Percentiles rank a stretch among this genome's conserved stretches.
phyloP scores from a whole-genome alignment of 1,140 invertebrate species.

The Adelges cooleyi region DNA sequence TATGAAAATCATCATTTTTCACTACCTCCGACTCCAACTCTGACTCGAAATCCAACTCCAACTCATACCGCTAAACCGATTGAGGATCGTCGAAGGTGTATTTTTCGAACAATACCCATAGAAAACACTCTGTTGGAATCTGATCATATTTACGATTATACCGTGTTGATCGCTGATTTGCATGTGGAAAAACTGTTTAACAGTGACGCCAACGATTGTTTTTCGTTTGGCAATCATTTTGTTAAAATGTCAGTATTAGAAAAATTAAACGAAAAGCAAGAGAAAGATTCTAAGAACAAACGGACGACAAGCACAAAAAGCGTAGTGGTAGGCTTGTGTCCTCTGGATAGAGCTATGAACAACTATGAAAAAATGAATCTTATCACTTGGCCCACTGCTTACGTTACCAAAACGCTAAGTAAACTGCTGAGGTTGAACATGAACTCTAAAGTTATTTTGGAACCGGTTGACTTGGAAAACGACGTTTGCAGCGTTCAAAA shows the following conservation, averaged over 20 bases:
- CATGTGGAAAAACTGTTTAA: not conserved
- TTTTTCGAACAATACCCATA: slow-evolving; percentile 9
- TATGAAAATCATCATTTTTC: too few relatives aligned
- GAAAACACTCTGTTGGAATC: not conserved
- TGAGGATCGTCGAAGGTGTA: not conserved
- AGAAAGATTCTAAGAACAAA: too few relatives aligned
- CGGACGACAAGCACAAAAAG: too few relatives aligned
- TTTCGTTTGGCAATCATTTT: not conserved
- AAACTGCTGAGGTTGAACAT: not conserved
- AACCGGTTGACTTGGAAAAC: not conserved
- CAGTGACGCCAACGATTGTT: not conserved
- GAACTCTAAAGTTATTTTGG: slow-evolving; percentile 1
- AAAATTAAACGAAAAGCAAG: not conserved
- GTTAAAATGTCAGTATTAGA: slow-evolving; percentile 3
- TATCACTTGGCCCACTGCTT: slow-evolving; percentile 10
- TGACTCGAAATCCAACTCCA: not conserved
- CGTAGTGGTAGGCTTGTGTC: not conserved
- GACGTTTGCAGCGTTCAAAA: not conserved
- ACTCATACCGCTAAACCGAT: not conserved
- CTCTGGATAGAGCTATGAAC: not conserved
- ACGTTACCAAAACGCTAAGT: not conserved
- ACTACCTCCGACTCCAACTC: too few relatives aligned
- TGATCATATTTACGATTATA: slow-evolving; percentile 7
- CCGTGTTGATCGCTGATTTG: not conserved
- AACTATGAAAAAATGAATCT: not conserved